Base-by-base conservation (phyloP, 1,140 invertebrate species). In the Drosophila kohkoa region DNA sequence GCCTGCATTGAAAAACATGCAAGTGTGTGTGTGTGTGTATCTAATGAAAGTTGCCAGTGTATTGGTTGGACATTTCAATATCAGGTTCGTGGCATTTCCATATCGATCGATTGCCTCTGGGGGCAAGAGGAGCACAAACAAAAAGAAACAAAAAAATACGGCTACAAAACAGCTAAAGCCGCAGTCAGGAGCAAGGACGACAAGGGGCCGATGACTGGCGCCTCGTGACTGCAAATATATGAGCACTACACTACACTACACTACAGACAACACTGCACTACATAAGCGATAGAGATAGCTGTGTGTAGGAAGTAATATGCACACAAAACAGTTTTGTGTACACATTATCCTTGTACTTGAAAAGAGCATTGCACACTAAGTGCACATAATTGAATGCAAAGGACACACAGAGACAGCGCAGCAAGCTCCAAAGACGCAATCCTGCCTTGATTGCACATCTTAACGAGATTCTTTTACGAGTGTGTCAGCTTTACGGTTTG, bases 341-440 rank as follows among this genome's bases (percentile, higher is more conserved):
- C 49, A 69, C 64, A 78, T 80, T 88, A 87, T 83, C 83, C 83
- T 89, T 88, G 83, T 81, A 88, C 83, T 88, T 88, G 83, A 89
- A 87, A 77, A 79, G 52, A 82, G 60, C 73, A 60, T 87, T 38
- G 35, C 35, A 77, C 83, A 83, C 63, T 80, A 75, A 89, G 83
- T 88, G 85, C 74, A 88, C 80, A 68, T 87, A 83, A 87, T 89
- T 88, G 80, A 87, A 83, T 66, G 46, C 73, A 75, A 63, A 77
- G 77, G 67, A 83, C 81, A 71, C 64, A 49, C 35, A 38, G 7
- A 41, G 60, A 48, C 59, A 66, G 13, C 20, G 7, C 35, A 38
- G 35, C 35, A 10, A 51, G 54, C 71, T 49, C 48, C 49, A 73
- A 30, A 73, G 67, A 71, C 59, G 52, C 64, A 58, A 68, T 73